Base-by-base conservation (phyloP, 2,888 invertebrate species). In the Nemotelus nigrinus region DNA sequence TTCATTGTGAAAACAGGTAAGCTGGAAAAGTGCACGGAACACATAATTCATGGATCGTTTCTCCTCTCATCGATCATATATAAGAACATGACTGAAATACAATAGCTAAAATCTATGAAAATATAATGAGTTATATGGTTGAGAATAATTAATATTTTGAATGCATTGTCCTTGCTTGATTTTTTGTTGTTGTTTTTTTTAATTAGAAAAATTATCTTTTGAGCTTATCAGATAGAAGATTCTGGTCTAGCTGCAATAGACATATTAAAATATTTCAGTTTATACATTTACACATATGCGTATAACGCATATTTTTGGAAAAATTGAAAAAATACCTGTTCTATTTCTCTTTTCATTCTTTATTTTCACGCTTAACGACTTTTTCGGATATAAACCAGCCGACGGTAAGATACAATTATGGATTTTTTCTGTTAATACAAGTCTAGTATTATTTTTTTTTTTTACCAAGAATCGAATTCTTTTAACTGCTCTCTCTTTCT, bases 371-470 rank as follows among this genome's bases (percentile, higher is more conserved):
- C 68, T 68, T 50, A 50, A 39, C 63, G 5, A 39, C 53, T 25
- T 47, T 45, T 50, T 50, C 25, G 68, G 53, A 68, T 5, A 65
- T 47, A 68, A 68, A 68, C 10, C 57, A 71, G 71, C 71, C 44
- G 71, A 71, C 71, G 71, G 71, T 71, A 71, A 71, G 71, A 71
- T 55, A n/a, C n/a, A 65, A 65, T 65, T 65, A n/a, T 43, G 7
- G 3, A 63, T 3, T 41, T n/a, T 43, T 41, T 25, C 45, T 45
- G 43, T 44, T 7, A 70, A n/a, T 48, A 77, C 57, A 60, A 10
- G 48, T 77, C 43, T 77, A 48, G 68, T 75, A 65, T 79, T 64
- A 76, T 77, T 77, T 78, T 76, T 80, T 41, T 41, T 63, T 63
- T 8, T 41, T 63, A 43, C 43, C 5, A 5, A 39, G 43, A 41